phyloP scores from a whole-genome alignment of 2,888 invertebrate genomes.

The Aproaerema taeniolella region DNA sequence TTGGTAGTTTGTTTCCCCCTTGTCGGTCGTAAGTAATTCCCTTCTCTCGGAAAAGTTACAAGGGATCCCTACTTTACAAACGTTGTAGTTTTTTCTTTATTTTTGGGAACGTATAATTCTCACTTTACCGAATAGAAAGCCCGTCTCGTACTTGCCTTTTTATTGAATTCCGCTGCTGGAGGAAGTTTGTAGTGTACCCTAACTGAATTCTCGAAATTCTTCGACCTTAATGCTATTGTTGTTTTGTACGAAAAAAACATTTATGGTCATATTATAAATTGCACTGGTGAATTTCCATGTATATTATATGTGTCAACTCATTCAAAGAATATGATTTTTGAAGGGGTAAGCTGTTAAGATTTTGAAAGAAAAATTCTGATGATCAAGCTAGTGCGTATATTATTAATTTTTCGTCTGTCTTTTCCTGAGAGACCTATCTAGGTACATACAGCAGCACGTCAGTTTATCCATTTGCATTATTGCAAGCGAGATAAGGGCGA shows the following conservation, averaged over 20 bases:
- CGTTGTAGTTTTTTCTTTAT: slow-evolving; percentile 46
- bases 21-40: slow-evolving; percentile 62
- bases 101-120: slow-evolving; percentile 60
- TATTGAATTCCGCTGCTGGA: slow-evolving; percentile 64
- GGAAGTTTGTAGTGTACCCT: slow-evolving; percentile 49
- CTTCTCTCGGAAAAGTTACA: slow-evolving; percentile 58
- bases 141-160: slow-evolving; percentile 48
- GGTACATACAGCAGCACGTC: no score
- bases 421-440: no score
- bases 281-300: no score
- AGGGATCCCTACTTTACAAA: slow-evolving; percentile 51
- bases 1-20: slow-evolving; percentile 58
- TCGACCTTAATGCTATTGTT: slow-evolving; percentile 46
- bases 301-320: no score
- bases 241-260: slow-evolving; percentile 17
- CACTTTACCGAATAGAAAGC: slow-evolving; percentile 55
- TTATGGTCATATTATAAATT: slow-evolving; percentile 3
- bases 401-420: no score
- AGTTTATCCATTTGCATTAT: no score
- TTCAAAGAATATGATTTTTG: no score
- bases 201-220: slow-evolving; percentile 52
- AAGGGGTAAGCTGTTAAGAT: no score
- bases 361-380: no score
- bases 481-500: no score
- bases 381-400: no score